Base-by-base conservation (phyloP, 30 jellyfish, hydroid and myxozoan species). In the Clytia hemisphaerica region DNA sequence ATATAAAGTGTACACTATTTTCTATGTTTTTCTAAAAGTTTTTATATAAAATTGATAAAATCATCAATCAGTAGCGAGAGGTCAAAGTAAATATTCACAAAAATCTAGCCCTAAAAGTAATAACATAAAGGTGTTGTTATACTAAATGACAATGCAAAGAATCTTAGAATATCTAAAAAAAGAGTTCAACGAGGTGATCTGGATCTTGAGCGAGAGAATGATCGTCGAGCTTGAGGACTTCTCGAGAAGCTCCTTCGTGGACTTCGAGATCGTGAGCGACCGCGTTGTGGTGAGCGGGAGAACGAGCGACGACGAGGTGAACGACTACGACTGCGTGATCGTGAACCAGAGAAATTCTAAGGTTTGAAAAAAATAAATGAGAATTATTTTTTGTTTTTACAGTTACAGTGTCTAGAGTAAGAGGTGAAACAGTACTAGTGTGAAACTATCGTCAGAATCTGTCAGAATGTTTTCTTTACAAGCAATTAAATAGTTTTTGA, bases 321-420 rank as follows among this genome's bases (percentile, higher is more conserved):
- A 32, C 81, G 81, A 49, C 75, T 45, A 18, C 81, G 74, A 35
- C 81, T 69, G n/a, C 81, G 79, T 0, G 79, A 67, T 36, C 79
- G 81, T 24, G 81, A 69, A 18, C 81, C 32, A 15, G 81, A 69
- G 4, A 45, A 45, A 51, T 14, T 22, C 30, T 10, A 51, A 0
- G 24, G 4, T 22, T 10, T 15, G 33, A 15, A 37, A 37, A 22
- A 2, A 14, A n/a, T 10, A 38, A 38, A 5, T 24, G 45, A 4
- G 24, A 26, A 67, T 33, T 16, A 65, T 18, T 16, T 16, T 7
- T 40, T 16, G 10, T 40, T 16, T 7, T 40, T 7, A 40, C 53
- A 40, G 53, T 40, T 22, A 25, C 58, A 19, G 16, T 21, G 58
- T 6, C 60, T 28, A 4, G 60, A 58, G n/a, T 30, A 19, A 58